Evolutionary conservation across 2,113 vertebrate species (phyloP), one percentile per base, ranked within the genome.

Genomic region (Aix galericulata): DNA sequence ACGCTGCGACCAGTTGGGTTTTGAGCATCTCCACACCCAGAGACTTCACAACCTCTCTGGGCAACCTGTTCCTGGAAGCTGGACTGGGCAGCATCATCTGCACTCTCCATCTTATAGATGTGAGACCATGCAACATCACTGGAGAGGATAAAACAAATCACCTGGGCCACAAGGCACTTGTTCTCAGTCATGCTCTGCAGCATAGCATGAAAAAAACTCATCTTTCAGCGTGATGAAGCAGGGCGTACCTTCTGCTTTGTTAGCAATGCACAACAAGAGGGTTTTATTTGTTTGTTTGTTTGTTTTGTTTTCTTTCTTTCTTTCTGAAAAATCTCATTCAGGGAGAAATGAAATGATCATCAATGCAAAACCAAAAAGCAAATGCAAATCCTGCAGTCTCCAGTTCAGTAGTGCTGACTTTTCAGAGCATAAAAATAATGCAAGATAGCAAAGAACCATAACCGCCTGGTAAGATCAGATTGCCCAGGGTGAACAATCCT

Each of bases 401-500:
- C 36, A 80, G 44, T 50, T 53, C 26, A 92, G 52, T 44, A 55
- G n/a, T 46, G 82, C 53, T 82, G 38, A 62, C 26, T 95, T 91
- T 84, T 78, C 72, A 82, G 40, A 80, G 52, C 85, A 95, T 67
- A 79, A 81, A 94, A 86, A 94, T 67, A 46, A 96, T 62, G 40
- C 52, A 82, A 86, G 63, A 91, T 74, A 23, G 21, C 80, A 93
- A 86, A 69, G 72, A 79, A 74, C 86, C 40, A 14, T 40, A 72
- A 80, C 11, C 56, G 94, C 85, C 58, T 62, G 64, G 50, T 48
- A 85, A 93, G 71, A 80, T 82, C 89, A 90, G 87, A 73, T 66
- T 89, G 92, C 79, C 95, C 76, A 81, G 40, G 77, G 91, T 91
- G 63, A 95, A 74, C 85, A 96, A 94, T 16, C 8, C 90, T 94